A percentile compares a stretch with the other conserved stretches of the same genome.
phyloP scores from a whole-genome alignment of 2,888 invertebrate species.

The Hemistola chrysoprasaria region DNA sequence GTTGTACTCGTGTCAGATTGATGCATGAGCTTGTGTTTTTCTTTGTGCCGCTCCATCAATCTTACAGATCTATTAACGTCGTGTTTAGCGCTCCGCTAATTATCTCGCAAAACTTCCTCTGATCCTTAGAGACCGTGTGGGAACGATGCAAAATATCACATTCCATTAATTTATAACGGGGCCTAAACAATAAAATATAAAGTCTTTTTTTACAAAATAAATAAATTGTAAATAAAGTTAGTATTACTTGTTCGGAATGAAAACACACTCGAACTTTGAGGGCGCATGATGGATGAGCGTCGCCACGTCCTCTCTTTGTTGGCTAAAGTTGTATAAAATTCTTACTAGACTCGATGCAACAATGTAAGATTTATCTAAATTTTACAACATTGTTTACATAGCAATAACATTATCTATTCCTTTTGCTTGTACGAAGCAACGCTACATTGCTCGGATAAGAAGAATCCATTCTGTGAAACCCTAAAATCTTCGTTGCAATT shows the following conservation, averaged over 20 bases:
- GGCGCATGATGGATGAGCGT: constrained; percentile 15
- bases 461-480: constrained; percentile 56
- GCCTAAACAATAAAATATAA: no score
- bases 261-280: constrained; percentile 18
- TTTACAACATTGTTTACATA: constrained; percentile 48
- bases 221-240: no score
- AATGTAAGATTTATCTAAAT: constrained; percentile 48
- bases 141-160: constrained; percentile 29
- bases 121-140: constrained; percentile 44
- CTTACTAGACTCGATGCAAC: constrained; percentile 33
- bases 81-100: constrained; percentile 65
- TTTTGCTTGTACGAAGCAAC: constrained; percentile 40
- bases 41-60: constrained; percentile 64
- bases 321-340: constrained; percentile 21
- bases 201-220: no score
- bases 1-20: constrained; percentile 54
- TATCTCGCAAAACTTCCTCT: constrained; percentile 55
- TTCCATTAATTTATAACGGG: constrained; percentile 23
- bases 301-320: constrained; percentile 20
- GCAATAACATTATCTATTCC: constrained; percentile 51
- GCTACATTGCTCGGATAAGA: constrained; percentile 50
- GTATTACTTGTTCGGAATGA: constrained; percentile 18
- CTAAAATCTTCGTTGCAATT: constrained; percentile 58
- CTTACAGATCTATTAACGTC: constrained; percentile 70
- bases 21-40: constrained; percentile 68